Base-by-base conservation (phyloP, 2,797 vertebrate species). In the Crypturellus tataupa region DNA sequence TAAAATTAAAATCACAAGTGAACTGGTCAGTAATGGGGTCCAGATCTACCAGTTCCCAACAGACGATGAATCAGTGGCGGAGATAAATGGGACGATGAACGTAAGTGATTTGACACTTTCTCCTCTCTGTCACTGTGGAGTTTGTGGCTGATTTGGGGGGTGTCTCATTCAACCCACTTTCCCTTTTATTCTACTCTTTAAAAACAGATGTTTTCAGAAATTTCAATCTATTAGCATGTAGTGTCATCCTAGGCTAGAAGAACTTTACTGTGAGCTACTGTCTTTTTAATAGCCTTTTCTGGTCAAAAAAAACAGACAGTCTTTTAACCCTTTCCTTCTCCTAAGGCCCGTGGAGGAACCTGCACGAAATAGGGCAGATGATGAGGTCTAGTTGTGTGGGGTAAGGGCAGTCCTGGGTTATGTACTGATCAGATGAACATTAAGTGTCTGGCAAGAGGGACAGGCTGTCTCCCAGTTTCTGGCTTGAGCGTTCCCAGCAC, bases 71-170 rank as follows among this genome's bases (percentile, higher is more conserved):
- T 99, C 99, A 0, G 99, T 99, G 97, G 98, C 99, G 0, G 99
- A 99, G 97, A 99, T 99, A 97, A 99, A 99, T 63, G 99, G 99
- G 80, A 99, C 99, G n/a, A 99, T 99, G 99, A 99, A 99, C 2
- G 99, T 99, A 98, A 99, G 99, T 97, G n/a, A 82, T 37, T 58
- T 0, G 0, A 9, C 47, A 2, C 47, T 77, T 94, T 63, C 39
- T 88, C 23, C 59, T 86, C 46, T 72, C 33, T 85, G 35, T 89
- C 40, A 33, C 2, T 16, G 1, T 33, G 35, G 33, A 9, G 1
- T 62, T 65, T 73, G 47, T 77, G 47, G 13, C 37, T 65, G 6
- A 2, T 73, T 10, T 8, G 25, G 37, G 35, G 3, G 3, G 15
- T 91, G 56, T 55, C 89, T 46, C 64, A 56, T 96, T 83, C 39